phyloP scores from a whole-genome alignment of 2,113 vertebrate genomes.

The Xiphophorus couchianus region DNA sequence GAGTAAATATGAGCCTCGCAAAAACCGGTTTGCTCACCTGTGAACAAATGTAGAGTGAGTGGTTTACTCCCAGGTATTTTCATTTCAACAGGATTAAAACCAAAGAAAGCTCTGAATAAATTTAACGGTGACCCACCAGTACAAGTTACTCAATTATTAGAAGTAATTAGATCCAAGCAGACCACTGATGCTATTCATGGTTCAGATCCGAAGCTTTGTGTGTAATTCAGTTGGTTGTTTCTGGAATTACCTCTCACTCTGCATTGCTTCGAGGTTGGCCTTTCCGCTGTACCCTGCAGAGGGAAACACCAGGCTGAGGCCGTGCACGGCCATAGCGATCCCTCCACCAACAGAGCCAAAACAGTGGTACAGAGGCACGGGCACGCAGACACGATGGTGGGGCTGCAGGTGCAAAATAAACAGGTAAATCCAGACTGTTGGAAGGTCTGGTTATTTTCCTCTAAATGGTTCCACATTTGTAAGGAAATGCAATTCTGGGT shows the following conservation, averaged over 20 bases:
- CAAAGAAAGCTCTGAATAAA: background rate
- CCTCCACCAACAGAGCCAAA: slow-evolving; percentile 87
- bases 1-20: background rate
- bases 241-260: slow-evolving; percentile 84
- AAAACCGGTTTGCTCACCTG: background rate
- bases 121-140: background rate
- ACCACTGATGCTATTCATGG: background rate
- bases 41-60: background rate
- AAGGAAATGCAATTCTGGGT: background rate
- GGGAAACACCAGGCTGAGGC: slow-evolving; percentile 80
- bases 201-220: background rate
- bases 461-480: background rate
- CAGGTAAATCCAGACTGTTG: background rate
- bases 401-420: slow-evolving; percentile 59
- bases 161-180: background rate
- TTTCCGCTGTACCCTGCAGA: slow-evolving; percentile 82
- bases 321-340: slow-evolving; percentile 82
- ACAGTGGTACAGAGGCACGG: slow-evolving; percentile 91
- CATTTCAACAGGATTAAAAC: background rate
- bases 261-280: slow-evolving; percentile 81
- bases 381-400: slow-evolving; percentile 72
- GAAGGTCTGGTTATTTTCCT: background rate
- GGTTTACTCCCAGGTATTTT: background rate
- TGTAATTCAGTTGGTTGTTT: background rate
- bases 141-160: background rate